Evolutionary conservation across 1,140 invertebrate genomes (phyloP), one percentile per base, ranked within the genome.

Genomic region (Maniola jurtina): DNA sequence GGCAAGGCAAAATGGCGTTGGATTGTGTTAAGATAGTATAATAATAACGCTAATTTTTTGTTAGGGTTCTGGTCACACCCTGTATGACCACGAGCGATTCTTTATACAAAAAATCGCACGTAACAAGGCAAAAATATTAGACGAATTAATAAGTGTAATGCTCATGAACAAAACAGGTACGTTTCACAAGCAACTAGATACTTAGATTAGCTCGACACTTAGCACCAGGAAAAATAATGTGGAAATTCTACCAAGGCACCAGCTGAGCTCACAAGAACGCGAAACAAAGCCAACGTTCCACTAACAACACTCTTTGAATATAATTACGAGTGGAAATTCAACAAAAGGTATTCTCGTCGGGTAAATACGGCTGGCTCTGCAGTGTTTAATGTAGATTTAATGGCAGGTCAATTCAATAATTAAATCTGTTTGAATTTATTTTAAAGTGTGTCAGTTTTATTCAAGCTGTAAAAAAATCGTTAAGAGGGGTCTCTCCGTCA

Each of bases 231-330:
- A 57, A 57, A 57, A 57, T 40, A 57, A 57, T 40, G 16, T 38
- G n/a, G 35, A 40, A 57, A 57, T 57, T 57, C n/a, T 57, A 57
- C 35, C 35, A 16, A 40, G 40, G 35, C 35, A 25, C 36, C 35
- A 52, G 34, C 63, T 59, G 56, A 65, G 35, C 35, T 59, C 56
- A 65, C 56, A 65, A 65, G 63, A 50, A 58, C 40, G 55, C 52
- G 63, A 65, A 65, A 65, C 63, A 65, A 65, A 57, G 63, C 63
- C 63, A 34, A 58, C 47, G 56, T 52, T 65, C 50, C 55, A 59
- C 45, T 59, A 65, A 65, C 63, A 65, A 50, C 55, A 57, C 55
- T 57, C 55, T 50, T 35, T 65, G 63, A 65, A 59, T 65, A 65
- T 65, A 65, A 65, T 65, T 65, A 56, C 55, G 56, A 56, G 47